Percentiles rank a stretch among this genome's conserved stretches.
Conservation (phyloP, 2,113 vertebrate genomes). For the Ivindomyrus marchei region DNA sequence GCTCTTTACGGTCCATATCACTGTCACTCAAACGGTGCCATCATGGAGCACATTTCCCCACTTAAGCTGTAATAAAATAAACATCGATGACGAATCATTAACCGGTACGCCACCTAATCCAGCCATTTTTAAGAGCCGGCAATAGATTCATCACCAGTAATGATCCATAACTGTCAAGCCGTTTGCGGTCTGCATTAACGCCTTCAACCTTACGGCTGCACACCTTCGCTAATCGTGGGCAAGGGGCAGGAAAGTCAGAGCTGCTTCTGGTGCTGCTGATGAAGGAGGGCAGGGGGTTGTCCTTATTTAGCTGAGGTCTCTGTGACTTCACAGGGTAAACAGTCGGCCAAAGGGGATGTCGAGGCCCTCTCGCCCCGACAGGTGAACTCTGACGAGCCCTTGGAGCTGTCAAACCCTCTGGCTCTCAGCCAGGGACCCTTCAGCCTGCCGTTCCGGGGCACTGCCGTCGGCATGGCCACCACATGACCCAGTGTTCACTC, state of each 20-base stretch:
- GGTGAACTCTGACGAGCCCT: not conserved
- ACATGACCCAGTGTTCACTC: not conserved
- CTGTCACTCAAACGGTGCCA: not conserved
- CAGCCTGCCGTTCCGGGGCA: not conserved
- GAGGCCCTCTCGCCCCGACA: not conserved
- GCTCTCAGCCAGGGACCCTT: not conserved
- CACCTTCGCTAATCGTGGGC: not conserved
- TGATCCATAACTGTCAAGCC: not conserved
- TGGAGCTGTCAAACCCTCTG: not conserved
- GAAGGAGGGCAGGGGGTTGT: not conserved
- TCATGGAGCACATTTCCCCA: not conserved
- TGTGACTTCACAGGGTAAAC: not conserved
- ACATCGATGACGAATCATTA: conserved; percentile 9
- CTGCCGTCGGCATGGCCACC: not conserved
- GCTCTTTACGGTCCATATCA: not conserved
- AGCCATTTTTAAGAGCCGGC: not conserved
- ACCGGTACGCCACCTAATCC: not conserved
- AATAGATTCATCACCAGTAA: not conserved
- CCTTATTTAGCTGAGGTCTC: not conserved
- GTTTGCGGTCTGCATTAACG: not conserved
- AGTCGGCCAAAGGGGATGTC: not conserved
- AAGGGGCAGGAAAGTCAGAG: not conserved
- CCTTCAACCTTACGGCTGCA: not conserved
- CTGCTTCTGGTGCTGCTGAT: not conserved
- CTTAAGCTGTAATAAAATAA: conserved; percentile 8